Conservation (phyloP, 2,113 vertebrate species). For the Labeo catla region DNA sequence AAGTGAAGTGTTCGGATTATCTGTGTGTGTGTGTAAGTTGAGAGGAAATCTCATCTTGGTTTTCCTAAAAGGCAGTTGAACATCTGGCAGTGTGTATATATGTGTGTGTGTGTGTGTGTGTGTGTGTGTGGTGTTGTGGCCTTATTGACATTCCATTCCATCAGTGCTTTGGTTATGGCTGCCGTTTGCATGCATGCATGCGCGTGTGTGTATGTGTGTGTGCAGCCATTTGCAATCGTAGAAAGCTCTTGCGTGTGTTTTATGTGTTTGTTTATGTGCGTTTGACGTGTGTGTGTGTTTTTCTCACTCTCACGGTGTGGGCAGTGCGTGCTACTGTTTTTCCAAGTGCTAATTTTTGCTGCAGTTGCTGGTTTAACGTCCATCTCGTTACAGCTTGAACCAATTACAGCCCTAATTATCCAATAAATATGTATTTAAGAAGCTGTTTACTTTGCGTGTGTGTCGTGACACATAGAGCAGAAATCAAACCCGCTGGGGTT, state of each 20-base stretch:
- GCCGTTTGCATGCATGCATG: constrained; percentile 32
- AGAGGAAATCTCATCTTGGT: constrained; percentile 42
- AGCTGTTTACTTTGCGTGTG: constrained; percentile 65
- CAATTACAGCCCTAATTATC: constrained; percentile 77
- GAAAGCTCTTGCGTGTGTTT: constrained; percentile 57
- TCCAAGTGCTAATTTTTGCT: constrained; percentile 44
- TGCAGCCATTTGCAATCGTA: constrained; percentile 18
- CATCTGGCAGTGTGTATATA: constrained; percentile 68
- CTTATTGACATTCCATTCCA: constrained; percentile 71
- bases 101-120: constrained; percentile 46
- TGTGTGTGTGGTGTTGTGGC: no score
- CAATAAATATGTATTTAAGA: constrained; percentile 77
- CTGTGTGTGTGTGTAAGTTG: constrained; percentile 16
- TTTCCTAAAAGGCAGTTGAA: constrained; percentile 67
- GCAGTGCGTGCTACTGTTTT: constrained; percentile 36
- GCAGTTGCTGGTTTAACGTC: constrained; percentile 70
- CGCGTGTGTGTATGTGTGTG: neutral
- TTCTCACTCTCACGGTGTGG: neutral
- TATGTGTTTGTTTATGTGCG: constrained; percentile 26
- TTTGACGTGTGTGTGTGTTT: constrained; percentile 40
- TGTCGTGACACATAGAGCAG: neutral
- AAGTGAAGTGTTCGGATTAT: constrained; percentile 35
- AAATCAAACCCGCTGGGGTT: constrained; percentile 8
- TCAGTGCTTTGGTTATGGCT: constrained; percentile 61
- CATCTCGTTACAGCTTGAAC: constrained; percentile 73